A percentile compares a stretch with the other conserved stretches of the same genome.
These are phyloP conservation scores for Agrochola circellaris DNA, from an alignment of 2,888 invertebrate species.

Conservation along the genomic window DNA sequence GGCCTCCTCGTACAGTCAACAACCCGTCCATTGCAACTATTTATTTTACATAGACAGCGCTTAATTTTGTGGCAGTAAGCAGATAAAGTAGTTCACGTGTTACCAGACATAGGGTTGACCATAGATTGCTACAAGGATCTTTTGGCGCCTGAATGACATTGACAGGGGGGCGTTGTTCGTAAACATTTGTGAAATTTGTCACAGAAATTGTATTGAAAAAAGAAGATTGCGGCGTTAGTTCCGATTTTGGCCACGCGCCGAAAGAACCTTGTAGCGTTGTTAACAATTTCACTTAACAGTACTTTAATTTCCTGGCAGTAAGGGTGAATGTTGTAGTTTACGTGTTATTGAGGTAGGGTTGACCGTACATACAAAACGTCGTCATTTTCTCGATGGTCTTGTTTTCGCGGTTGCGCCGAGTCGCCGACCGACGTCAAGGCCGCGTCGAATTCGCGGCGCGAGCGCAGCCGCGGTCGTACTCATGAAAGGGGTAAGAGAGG, in stretches of 20 bases:
- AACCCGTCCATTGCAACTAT: too few relatives aligned
- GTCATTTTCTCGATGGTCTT: slow-evolving; percentile 69
- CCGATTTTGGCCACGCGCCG: not conserved
- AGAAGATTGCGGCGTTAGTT: not conserved
- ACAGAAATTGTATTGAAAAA: not conserved
- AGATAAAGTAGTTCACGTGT: too few relatives aligned
- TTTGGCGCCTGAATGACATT: too few relatives aligned
- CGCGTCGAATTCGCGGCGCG: slow-evolving; percentile 82
- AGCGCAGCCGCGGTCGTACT: not conserved
- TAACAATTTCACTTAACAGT: not conserved
- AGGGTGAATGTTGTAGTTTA: not conserved
- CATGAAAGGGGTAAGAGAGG: slow-evolving; percentile 4
- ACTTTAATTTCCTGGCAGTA: slow-evolving; percentile 1
- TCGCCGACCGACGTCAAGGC: slow-evolving; percentile 87
- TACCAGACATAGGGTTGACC: too few relatives aligned
- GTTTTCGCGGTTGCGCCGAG: slow-evolving; percentile 67
- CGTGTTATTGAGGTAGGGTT: not conserved
- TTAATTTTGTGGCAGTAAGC: too few relatives aligned
- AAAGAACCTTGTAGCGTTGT: not conserved
- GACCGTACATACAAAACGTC: slow-evolving; percentile 24
- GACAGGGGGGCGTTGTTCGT: too few relatives aligned
- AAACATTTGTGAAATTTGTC: not conserved
- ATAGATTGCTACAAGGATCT: too few relatives aligned
- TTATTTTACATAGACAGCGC: too few relatives aligned
- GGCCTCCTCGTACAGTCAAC: too few relatives aligned